A percentile compares a stretch with the other conserved stretches of the same genome.
phyloP scores from a whole-genome alignment of 2,113 vertebrate genomes.

The Pseudorasbora parva region DNA sequence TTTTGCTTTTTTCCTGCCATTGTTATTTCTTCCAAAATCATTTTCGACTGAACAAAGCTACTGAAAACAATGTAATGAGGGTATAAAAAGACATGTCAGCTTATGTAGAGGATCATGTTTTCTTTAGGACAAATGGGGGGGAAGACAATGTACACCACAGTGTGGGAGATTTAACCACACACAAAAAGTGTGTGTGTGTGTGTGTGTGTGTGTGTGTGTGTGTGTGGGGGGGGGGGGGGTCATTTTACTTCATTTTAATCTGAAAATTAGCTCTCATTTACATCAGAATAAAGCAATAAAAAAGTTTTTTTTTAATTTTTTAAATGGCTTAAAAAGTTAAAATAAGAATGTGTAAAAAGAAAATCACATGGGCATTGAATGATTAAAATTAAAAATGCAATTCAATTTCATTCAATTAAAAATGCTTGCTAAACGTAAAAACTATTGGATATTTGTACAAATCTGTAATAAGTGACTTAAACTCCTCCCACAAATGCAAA shows the following conservation, averaged over 20 bases:
- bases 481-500: neutral
- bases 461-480: neutral
- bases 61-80: slow-evolving; percentile 34
- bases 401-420: too few relatives aligned
- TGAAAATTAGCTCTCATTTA: neutral
- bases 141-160: neutral
- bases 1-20: slow-evolving; percentile 23
- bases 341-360: neutral
- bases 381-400: too few relatives aligned
- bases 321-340: too few relatives aligned
- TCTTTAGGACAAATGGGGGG: slow-evolving; percentile 5
- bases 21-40: slow-evolving; percentile 36
- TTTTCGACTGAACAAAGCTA: slow-evolving; percentile 26
- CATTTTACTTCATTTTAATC: neutral
- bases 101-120: slow-evolving; percentile 31
- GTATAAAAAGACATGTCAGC: slow-evolving; percentile 45
- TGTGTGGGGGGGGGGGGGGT: too few relatives aligned
- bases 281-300: neutral
- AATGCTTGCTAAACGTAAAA: neutral
- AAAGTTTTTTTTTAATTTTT: neutral
- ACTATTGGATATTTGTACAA: neutral
- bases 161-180: slow-evolving; percentile 18
- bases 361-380: too few relatives aligned
- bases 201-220: too few relatives aligned
- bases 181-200: neutral